Percentiles rank a stretch among this genome's conserved stretches.
phyloP scores from a whole-genome alignment of 2,888 invertebrate genomes.

The Flabesymbios commensalis region DNA sequence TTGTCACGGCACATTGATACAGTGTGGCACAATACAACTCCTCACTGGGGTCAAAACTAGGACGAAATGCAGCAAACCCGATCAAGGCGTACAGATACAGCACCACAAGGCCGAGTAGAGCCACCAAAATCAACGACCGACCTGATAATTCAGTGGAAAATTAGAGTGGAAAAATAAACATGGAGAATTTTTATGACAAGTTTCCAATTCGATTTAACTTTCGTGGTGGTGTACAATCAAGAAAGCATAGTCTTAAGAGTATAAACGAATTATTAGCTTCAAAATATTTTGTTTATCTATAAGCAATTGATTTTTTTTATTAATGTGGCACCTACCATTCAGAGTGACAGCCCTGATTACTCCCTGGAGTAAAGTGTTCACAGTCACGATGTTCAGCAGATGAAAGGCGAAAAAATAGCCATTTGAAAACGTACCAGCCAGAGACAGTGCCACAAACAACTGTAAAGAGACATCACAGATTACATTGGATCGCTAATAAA shows the following conservation, averaged over 20 bases:
- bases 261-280: too few species aligned
- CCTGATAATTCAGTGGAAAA: slow-evolving; percentile 43
- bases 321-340: slow-evolving; percentile 58
- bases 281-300: too few species aligned
- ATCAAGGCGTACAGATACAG: slow-evolving; percentile 61
- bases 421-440: slow-evolving; percentile 54
- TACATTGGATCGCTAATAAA: too few species aligned
- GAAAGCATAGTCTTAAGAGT: too few species aligned
- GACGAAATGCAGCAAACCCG: slow-evolving; percentile 58
- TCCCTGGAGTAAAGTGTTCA: slow-evolving; percentile 59
- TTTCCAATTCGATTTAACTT: too few species aligned
- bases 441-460: slow-evolving; percentile 53
- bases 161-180: too few species aligned
- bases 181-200: too few species aligned
- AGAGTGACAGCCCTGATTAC: slow-evolving; percentile 61
- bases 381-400: slow-evolving; percentile 60
- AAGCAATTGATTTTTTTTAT: too few species aligned
- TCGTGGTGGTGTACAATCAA: too few species aligned
- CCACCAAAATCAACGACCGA: slow-evolving; percentile 60
- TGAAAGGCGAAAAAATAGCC: slow-evolving; percentile 61
- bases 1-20: slow-evolving; percentile 61
- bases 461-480: slow-evolving; percentile 37
- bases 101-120: slow-evolving; percentile 57
- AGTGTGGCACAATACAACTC: slow-evolving; percentile 57
- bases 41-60: slow-evolving; percentile 54